Conservation (phyloP, 2,113 vertebrate species). For the Siphamia tubifer region DNA sequence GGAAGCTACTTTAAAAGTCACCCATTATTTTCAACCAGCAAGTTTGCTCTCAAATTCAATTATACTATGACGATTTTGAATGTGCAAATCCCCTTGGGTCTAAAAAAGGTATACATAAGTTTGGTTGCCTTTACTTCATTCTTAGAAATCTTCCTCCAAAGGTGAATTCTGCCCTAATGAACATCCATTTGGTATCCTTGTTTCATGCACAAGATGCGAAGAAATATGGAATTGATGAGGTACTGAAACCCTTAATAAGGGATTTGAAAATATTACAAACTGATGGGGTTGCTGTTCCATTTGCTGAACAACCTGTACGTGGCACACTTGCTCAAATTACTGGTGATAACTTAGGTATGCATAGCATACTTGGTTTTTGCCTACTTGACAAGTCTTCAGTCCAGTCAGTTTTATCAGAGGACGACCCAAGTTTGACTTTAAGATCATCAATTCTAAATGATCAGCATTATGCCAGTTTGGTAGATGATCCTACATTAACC, state of each 20-base stretch:
- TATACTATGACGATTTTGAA: not conserved
- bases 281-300: not conserved
- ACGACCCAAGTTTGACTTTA: not conserved
- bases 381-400: not conserved
- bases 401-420: not conserved
- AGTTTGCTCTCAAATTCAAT: not conserved
- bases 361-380: not conserved
- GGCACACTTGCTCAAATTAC: not conserved
- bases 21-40: not conserved
- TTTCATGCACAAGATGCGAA: conserved; percentile 11
- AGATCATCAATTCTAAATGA: not conserved
- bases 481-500: no score
- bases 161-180: not conserved
- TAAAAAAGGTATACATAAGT: not conserved
- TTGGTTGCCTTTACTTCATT: conserved; percentile 1
- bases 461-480: not conserved
- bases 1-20: conserved; percentile 5
- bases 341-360: not conserved
- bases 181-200: not conserved
- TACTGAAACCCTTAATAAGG: not conserved
- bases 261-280: conserved; percentile 1
- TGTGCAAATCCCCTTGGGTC: not conserved
- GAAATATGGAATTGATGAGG: not conserved
- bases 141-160: not conserved
- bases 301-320: not conserved